A percentile compares a stretch with the other conserved stretches of the same genome.
Evolutionary conservation across 2,888 invertebrate species (phyloP).

Genomic region (Amblyteles armatorius): DNA sequence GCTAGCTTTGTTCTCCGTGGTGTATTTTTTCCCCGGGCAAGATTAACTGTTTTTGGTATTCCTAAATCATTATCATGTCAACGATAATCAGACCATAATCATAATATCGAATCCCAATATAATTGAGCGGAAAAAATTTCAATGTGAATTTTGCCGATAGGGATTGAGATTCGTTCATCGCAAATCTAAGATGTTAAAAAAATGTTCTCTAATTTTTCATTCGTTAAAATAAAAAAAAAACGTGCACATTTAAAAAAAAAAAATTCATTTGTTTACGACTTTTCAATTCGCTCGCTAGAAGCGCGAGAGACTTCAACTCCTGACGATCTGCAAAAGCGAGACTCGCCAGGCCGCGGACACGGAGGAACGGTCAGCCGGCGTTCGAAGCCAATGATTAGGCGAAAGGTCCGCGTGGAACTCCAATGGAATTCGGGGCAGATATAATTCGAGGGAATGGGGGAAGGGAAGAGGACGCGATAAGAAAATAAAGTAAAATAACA

Average conservation of each 20-base stretch:
- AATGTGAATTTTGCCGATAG: no score
- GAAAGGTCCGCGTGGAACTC: conserved; percentile 6
- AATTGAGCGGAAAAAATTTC: background rate
- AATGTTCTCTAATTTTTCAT: no score
- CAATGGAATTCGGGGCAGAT: conserved; percentile 22
- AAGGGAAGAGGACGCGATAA: conserved; percentile 3
- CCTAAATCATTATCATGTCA: conserved; percentile 32
- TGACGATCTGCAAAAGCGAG: conserved; percentile 31
- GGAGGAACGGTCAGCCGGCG: background rate
- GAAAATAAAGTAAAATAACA: conserved; percentile 34
- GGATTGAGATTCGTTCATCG: no score
- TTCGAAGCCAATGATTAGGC: conserved; percentile 16
- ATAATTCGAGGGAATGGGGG: conserved; percentile 12
- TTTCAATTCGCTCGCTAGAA: background rate
- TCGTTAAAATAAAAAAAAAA: background rate
- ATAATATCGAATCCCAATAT: background rate
- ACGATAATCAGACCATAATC: conserved; percentile 35
- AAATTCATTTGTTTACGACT: background rate
- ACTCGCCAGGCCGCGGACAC: background rate
- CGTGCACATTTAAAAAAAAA: no score
- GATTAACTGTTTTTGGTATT: background rate
- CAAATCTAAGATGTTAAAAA: no score
- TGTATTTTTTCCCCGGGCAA: background rate
- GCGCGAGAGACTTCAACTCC: conserved; percentile 41
- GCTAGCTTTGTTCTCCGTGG: background rate